These are phyloP conservation scores for Calyptomena viridis DNA, from an alignment of 2,113 vertebrate genomes.

Conservation along the genomic window DNA sequence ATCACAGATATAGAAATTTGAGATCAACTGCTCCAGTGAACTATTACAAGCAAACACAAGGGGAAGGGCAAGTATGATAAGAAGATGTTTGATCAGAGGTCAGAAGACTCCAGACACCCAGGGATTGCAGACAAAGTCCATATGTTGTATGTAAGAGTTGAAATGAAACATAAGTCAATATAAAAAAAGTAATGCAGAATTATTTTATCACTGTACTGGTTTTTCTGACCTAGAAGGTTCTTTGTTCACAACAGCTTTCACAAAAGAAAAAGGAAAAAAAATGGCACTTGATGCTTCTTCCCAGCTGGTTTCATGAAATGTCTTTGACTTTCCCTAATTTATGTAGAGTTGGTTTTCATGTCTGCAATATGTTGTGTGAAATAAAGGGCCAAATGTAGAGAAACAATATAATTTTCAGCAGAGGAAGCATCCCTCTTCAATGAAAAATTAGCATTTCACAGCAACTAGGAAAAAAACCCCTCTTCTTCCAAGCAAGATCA, in stretches of 20 bases:
- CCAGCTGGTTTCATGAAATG: background rate
- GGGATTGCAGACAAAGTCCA: background rate
- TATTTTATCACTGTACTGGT: background rate
- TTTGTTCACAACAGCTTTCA: background rate
- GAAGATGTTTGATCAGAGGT: background rate
- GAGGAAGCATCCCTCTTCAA: background rate
- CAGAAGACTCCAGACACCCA: background rate
- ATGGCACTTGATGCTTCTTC: background rate
- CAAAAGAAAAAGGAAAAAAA: background rate
- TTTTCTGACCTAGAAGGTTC: background rate
- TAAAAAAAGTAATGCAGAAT: background rate
- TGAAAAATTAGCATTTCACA: background rate
- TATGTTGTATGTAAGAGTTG: background rate
- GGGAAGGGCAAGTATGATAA: background rate
- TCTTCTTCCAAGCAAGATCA: background rate
- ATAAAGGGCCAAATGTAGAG: background rate
- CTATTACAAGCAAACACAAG: background rate
- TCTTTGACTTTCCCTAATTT: background rate
- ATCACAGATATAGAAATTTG: background rate
- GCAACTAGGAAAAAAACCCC: background rate
- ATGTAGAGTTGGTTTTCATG: background rate
- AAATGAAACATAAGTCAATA: background rate
- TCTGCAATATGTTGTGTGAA: background rate
- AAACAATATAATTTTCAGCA: background rate
- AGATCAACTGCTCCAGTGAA: background rate